Evolutionary conservation across 2,113 vertebrate genomes (phyloP), one percentile per base, ranked within the genome.

Genomic region (Charina bottae): DNA sequence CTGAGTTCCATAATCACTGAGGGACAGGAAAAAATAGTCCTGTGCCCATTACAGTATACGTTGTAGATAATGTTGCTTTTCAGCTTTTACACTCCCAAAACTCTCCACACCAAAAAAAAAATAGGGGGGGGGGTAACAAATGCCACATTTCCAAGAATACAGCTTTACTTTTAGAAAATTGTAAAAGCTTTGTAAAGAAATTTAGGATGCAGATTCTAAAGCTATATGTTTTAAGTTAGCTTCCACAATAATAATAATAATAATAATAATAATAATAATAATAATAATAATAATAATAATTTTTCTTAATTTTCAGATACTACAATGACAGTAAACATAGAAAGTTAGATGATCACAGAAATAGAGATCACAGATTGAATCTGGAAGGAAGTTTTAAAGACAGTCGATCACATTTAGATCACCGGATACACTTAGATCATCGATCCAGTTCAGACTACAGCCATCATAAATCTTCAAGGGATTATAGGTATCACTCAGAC

Each of bases 401-500:
- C 83, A 98, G 92, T 28, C 90, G 98, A 53, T 93, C 96, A 83
- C 97, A 98, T 93, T 96, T 96, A 0, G 98, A 98, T 90, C 98
- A 98, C 92, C 97, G 98, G 85, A 97, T 98, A 60, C 97, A 98
- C 85, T 97, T 97, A 56, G 98, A 99, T 92, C 98, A 98, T 78
- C 97, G 98, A 58, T 97, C 98, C 28, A 88, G 96, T 93, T 97
- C 98, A 0, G 98, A 98, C 19, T 98, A 98, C 91, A 94, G 96
- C 68, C 98, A 98, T 93, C 98, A 98, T 90, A 99, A 98, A 96
- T 98, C 98, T 89, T 97, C 98, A 17, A 97, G 98, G 94, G 98
- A 99, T 91, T 99, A 99, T 60, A 98, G 99, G 88, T 99, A 99
- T 97, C 99, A 99, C 94, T 98, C 98, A 85, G 99, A 99, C 98